Conservation (phyloP, 2,113 vertebrate species). For the Clinocottus analis region DNA sequence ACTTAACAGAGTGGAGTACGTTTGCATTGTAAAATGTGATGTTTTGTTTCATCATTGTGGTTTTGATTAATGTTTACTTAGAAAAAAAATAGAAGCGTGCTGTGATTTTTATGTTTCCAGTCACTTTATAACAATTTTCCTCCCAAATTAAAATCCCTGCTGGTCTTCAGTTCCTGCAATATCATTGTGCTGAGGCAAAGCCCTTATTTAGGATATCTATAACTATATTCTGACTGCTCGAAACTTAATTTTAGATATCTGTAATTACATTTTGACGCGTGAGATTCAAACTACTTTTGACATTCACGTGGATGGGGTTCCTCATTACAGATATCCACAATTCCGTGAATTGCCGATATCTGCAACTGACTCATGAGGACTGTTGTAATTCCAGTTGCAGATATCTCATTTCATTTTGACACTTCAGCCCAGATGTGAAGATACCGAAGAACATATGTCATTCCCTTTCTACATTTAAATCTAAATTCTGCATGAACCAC, state of each 20-base stretch:
- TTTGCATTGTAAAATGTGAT: constrained; percentile 6
- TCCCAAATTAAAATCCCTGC: neutral
- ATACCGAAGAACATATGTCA: neutral
- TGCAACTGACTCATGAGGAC: too few relatives aligned
- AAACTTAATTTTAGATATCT: neutral
- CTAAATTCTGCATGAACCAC: neutral
- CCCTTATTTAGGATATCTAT: neutral
- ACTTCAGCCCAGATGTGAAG: neutral
- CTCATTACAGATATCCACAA: neutral
- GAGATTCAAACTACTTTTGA: neutral
- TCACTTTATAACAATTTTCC: constrained; percentile 20
- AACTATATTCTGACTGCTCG: neutral
- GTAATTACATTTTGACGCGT: neutral
- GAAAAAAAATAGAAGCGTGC: neutral
- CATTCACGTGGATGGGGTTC: neutral
- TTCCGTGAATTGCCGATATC: neutral
- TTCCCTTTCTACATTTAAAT: neutral
- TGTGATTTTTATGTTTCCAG: neutral
- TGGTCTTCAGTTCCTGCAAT: neutral
- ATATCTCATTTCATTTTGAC: neutral
- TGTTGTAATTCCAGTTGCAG: too few relatives aligned
- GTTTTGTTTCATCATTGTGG: constrained; percentile 1
- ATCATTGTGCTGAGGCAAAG: neutral
- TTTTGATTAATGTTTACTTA: neutral
- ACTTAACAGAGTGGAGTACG: neutral